A percentile compares a stretch with the other conserved stretches of the same genome.
These are phyloP conservation scores for Parnassius orleans DNA, from an alignment of 2,888 invertebrate genomes.

Conservation along the genomic window DNA sequence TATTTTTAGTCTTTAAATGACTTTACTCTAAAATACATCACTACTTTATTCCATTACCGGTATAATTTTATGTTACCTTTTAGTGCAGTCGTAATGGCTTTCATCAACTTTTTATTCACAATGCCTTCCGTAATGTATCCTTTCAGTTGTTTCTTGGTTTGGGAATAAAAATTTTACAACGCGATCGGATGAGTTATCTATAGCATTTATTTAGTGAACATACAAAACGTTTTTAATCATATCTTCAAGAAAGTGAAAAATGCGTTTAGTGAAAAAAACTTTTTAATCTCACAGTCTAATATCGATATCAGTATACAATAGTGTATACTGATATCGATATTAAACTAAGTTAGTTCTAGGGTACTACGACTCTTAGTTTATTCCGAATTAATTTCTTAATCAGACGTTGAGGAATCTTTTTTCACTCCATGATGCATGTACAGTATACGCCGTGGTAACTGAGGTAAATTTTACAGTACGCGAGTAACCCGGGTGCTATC, in stretches of 20 bases:
- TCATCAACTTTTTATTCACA: slow-evolving; percentile 21
- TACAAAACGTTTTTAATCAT: too few species aligned
- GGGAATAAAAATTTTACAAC: slow-evolving; percentile 17
- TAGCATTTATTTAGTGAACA: not conserved
- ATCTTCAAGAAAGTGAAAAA: too few species aligned
- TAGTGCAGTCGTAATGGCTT: slow-evolving; percentile 13
- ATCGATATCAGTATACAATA: not conserved
- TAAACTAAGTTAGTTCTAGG: not conserved
- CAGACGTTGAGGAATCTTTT: too few species aligned
- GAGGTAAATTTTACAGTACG: too few species aligned
- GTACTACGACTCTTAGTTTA: not conserved
- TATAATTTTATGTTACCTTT: slow-evolving; percentile 11
- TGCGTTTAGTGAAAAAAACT: not conserved
- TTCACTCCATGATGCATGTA: too few species aligned
- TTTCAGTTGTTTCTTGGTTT: not conserved
- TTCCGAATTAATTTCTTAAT: not conserved
- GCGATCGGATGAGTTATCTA: slow-evolving; percentile 4
- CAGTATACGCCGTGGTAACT: too few species aligned
- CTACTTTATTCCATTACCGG: slow-evolving; percentile 1
- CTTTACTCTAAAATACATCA: not conserved
- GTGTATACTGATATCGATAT: too few species aligned
- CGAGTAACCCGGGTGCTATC: too few species aligned
- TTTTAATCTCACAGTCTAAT: not conserved
- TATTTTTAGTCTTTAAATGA: not conserved
- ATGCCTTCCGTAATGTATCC: slow-evolving; percentile 6